These are phyloP conservation scores for Meghimatium bilineatum DNA, from an alignment of 2,888 invertebrate genomes.

Conservation along the genomic window DNA sequence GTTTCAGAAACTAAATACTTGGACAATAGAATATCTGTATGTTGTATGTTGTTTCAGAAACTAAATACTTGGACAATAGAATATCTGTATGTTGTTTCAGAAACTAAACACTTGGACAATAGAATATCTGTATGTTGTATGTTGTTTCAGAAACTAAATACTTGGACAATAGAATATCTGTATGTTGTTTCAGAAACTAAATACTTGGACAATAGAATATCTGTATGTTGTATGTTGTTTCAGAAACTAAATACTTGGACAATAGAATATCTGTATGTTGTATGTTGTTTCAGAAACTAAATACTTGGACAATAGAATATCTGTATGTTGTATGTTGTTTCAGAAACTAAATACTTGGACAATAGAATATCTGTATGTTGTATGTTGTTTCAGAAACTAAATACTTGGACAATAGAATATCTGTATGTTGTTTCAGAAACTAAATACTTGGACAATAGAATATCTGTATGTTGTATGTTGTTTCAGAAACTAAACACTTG, in stretches of 20 bases:
- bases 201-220: constrained; percentile 87
- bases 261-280: constrained; percentile 85
- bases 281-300: too few relatives aligned
- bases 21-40: constrained; percentile 85
- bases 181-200: too few relatives aligned
- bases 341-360: constrained; percentile 86
- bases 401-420: constrained; percentile 87
- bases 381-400: too few relatives aligned
- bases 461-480: constrained; percentile 84
- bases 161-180: constrained; percentile 87
- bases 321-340: too few relatives aligned
- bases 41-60: too few relatives aligned
- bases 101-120: constrained; percentile 86
- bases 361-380: constrained; percentile 85
- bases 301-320: constrained; percentile 87
- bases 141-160: too few relatives aligned
- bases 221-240: too few relatives aligned
- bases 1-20: constrained; percentile 87
- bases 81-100: constrained; percentile 85
- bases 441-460: constrained; percentile 86
- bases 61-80: constrained; percentile 86
- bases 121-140: constrained; percentile 85
- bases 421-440: too few relatives aligned
- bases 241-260: constrained; percentile 86
- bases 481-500: constrained; percentile 86